Evolutionary conservation across 1,140 invertebrate species (phyloP).

Genomic region (Prorops nasuta): DNA sequence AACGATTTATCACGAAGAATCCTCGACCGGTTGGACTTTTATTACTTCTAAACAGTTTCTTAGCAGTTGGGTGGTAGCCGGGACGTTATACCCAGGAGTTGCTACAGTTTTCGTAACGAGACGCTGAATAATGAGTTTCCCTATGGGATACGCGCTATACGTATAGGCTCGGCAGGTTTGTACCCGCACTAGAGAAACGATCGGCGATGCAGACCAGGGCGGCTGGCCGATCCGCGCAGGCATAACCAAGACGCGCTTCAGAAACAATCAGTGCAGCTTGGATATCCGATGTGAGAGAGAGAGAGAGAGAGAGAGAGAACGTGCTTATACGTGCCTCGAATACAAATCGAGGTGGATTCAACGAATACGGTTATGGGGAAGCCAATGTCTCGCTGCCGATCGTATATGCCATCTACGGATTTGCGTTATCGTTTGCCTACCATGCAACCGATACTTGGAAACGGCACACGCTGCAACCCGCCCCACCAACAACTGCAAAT

Average conservation of each 20-base stretch:
- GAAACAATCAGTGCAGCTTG: slow-evolving; percentile 28
- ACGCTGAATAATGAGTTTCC: slow-evolving; percentile 14
- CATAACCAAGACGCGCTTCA: slow-evolving; percentile 16
- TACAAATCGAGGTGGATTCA: slow-evolving; percentile 41
- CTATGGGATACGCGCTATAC: neutral
- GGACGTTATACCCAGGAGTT: neutral
- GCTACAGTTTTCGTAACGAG: slow-evolving; percentile 14
- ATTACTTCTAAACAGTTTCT: neutral
- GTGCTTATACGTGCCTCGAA: slow-evolving; percentile 31
- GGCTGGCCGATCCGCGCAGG: too few relatives aligned
- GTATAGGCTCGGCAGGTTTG: neutral
- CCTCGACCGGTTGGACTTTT: neutral
- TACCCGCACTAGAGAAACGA: slow-evolving; percentile 4
- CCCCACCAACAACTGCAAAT: too few relatives aligned
- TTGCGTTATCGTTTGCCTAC: slow-evolving; percentile 35
- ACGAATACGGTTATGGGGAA: slow-evolving; percentile 11
- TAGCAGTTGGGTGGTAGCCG: neutral
- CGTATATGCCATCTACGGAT: slow-evolving; percentile 34
- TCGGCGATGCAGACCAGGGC: too few relatives aligned
- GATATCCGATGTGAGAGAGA: slow-evolving; percentile 12
- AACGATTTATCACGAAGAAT: too few relatives aligned
- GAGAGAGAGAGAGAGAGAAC: slow-evolving; percentile 20
- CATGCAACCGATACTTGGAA: too few relatives aligned
- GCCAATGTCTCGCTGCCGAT: slow-evolving; percentile 12
- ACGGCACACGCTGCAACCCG: too few relatives aligned